These are phyloP conservation scores for Armadillidium nasatum DNA, from an alignment of 1,140 invertebrate genomes.

Conservation along the genomic window DNA sequence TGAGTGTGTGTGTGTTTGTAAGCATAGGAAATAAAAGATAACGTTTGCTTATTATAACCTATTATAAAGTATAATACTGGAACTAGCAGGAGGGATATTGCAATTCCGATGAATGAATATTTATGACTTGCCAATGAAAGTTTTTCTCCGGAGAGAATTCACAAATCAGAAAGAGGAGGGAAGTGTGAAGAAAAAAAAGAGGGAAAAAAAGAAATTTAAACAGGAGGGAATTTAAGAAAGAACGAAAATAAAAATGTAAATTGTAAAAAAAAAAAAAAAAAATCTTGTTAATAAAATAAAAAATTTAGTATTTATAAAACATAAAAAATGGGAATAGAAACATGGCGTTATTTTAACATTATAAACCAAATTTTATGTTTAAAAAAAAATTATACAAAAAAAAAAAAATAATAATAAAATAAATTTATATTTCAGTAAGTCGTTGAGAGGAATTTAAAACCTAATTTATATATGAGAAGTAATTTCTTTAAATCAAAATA, in stretches of 20 bases:
- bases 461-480: too few relatives aligned
- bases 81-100: conserved; percentile 9
- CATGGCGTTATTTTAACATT: too few relatives aligned
- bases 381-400: too few relatives aligned
- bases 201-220: background rate
- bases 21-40: background rate
- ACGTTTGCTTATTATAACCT: background rate
- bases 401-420: too few relatives aligned
- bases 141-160: background rate
- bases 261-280: background rate
- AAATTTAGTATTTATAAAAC: too few relatives aligned
- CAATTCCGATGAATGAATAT: background rate
- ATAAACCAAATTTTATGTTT: too few relatives aligned
- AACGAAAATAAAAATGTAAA: background rate
- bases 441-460: too few relatives aligned
- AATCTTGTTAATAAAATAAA: background rate
- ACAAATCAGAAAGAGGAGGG: background rate
- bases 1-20: too few relatives aligned
- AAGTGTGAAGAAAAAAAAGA: background rate
- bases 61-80: background rate
- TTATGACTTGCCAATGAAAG: background rate
- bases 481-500: too few relatives aligned
- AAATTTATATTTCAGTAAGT: too few relatives aligned
- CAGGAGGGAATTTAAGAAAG: background rate
- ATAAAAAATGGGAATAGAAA: too few relatives aligned